These are phyloP conservation scores for Microplitis mediator DNA, from an alignment of 1,140 invertebrate genomes.

Conservation along the genomic window DNA sequence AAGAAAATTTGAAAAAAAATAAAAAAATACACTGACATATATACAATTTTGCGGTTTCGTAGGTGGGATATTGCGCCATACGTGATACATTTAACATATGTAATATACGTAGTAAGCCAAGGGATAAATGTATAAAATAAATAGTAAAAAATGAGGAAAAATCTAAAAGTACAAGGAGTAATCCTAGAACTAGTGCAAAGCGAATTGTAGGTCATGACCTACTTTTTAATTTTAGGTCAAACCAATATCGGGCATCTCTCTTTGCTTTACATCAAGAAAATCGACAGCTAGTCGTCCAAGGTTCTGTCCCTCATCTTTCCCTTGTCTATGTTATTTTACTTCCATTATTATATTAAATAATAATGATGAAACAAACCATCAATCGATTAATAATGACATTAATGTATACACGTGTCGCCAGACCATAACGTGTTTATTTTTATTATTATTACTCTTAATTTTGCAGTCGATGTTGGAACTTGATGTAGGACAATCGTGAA, in stretches of 20 bases:
- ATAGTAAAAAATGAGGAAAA: neutral
- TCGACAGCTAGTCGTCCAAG: neutral
- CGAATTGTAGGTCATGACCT: slow-evolving; percentile 43
- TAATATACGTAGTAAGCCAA: neutral
- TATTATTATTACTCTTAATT: too few relatives aligned
- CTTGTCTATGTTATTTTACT: neutral
- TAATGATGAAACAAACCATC: too few relatives aligned
- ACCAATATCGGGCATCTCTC: slow-evolving; percentile 26
- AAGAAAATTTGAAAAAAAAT: neutral
- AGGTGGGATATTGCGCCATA: neutral
- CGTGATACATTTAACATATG: too few relatives aligned
- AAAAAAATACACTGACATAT: neutral
- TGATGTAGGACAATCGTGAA: too few relatives aligned
- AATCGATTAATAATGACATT: too few relatives aligned
- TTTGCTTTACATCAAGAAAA: neutral
- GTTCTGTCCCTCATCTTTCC: neutral
- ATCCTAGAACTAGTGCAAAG: neutral
- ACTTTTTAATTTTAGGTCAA: slow-evolving; percentile 39
- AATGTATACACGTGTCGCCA: too few relatives aligned
- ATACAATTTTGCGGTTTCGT: too few relatives aligned
- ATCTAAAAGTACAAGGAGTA: neutral
- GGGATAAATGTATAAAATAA: neutral
- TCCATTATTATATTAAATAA: neutral
- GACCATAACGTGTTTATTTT: too few relatives aligned
- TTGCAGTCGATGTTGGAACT: too few relatives aligned